Evolutionary conservation across 2,888 invertebrate species (phyloP).

Genomic region (Argyra leucocephala): DNA sequence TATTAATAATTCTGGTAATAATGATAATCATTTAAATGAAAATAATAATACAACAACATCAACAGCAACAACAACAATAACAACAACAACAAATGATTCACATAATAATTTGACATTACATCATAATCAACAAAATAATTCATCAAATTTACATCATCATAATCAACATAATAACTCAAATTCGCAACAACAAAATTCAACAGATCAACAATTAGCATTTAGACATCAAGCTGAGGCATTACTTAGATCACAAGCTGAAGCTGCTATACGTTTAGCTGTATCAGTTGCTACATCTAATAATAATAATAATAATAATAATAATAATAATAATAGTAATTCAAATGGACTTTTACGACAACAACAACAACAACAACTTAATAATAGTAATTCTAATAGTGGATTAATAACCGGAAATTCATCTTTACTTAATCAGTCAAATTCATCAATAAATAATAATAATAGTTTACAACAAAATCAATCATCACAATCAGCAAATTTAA

Average conservation of each 20-base stretch:
- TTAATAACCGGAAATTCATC: background rate
- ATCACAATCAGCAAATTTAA: constrained; percentile 16
- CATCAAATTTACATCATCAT: constrained; percentile 19
- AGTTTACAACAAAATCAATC: constrained; percentile 26
- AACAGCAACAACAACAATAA: no score
- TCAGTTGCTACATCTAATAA: constrained; percentile 50
- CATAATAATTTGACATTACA: constrained; percentile 15
- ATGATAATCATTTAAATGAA: background rate
- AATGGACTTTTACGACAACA: constrained; percentile 22
- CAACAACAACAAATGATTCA: no score
- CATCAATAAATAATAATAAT: background rate
- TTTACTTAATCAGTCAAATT: constrained; percentile 17
- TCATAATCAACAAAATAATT: constrained; percentile 17
- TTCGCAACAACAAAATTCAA: constrained; percentile 23
- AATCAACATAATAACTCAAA: constrained; percentile 31
- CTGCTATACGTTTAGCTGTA: constrained; percentile 70
- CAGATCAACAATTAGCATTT: constrained; percentile 44
- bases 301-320: constrained; percentile 17
- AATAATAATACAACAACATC: no score
- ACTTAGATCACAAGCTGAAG: constrained; percentile 76
- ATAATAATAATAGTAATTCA: constrained; percentile 23
- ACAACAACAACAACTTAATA: constrained; percentile 14
- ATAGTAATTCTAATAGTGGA: constrained; percentile 31
- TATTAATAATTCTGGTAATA: constrained; percentile 14
- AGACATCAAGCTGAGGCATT: constrained; percentile 74